Base-by-base conservation (phyloP, 1,140 invertebrate species). In the Pentalonia nigronervosa region DNA sequence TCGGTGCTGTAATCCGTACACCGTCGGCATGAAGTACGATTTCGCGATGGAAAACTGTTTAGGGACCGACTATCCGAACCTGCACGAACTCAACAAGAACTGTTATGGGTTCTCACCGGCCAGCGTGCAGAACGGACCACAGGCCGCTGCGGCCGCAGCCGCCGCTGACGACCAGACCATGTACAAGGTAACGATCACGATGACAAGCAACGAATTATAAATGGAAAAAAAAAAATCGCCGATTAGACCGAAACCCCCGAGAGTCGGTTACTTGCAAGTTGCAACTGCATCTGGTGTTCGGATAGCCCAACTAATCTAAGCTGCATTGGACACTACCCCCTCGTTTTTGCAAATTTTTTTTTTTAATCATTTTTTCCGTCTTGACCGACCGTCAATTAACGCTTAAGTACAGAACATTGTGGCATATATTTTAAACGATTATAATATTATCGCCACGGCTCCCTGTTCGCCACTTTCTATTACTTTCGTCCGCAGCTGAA, bases 21-120 rank as follows among this genome's bases (percentile, higher is more conserved):
- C 91, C 91, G 91, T 86, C 91, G 91, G 91, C 91, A 93, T 93
- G 91, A 93, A 93, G 91, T 93, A 93, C 91, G 91, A 93, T 84
- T 93, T 93, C 34, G 81, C 91, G 17, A 93, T 93, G 91, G 91
- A 93, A 23, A 93, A 93, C 48, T 93, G 91, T 34, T 45, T 93
- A 53, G 91, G 91, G 47, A 93, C 91, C 48, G 91, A 93, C 45
- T 93, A 93, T 93, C 91, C 91, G 67, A 93, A 93, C 23, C 30
- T 93, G 91, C 91, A 93, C 91, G 91, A 93, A 36, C 91, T 93
- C 20, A 93, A 93, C 76, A 93, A 93, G 81, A 93, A 93, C 91
- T 93, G 91, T 93, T 93, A 93, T 36, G 91, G 81, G 81, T 93
- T 93, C 81, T 93, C 91, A 48, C 91, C 91, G 91, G 91, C 91